Evolutionary conservation across 2,888 invertebrate species (phyloP).

Genomic region (Epinotia brunnichana): DNA sequence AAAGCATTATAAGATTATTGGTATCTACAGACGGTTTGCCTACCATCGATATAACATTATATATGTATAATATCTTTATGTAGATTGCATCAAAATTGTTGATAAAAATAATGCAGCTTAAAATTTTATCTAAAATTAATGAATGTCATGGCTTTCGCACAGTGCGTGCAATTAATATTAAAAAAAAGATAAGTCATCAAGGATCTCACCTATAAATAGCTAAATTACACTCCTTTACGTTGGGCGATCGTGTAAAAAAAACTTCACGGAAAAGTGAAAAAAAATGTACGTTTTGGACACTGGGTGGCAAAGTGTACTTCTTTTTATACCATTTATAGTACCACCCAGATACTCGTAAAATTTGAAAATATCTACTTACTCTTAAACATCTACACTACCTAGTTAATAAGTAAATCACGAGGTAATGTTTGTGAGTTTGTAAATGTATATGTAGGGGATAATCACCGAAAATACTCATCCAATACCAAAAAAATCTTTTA

Average conservation of each 20-base stretch:
- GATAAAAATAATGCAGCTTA: conserved; percentile 24
- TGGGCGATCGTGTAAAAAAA: not conserved
- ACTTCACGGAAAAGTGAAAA: not conserved
- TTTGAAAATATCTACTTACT: too few species aligned
- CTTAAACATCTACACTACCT: too few species aligned
- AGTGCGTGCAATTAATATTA: not conserved
- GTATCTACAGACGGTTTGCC: conserved; percentile 14
- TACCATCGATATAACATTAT: not conserved
- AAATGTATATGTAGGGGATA: too few species aligned
- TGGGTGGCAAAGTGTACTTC: too few species aligned
- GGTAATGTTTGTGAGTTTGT: too few species aligned
- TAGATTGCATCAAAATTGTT: conserved; percentile 21
- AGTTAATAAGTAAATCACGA: too few species aligned
- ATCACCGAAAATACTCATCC: too few species aligned
- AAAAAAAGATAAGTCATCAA: not conserved
- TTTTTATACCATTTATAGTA: too few species aligned
- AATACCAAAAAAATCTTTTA: too few species aligned
- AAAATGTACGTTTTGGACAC: not conserved
- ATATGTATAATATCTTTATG: not conserved
- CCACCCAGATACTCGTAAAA: too few species aligned
- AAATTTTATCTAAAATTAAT: conserved; percentile 15
- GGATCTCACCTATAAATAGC: not conserved
- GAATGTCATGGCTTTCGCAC: conserved; percentile 29
- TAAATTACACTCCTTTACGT: too few species aligned
- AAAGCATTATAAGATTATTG: conserved; percentile 13